Conservation (phyloP, 2,888 invertebrate species). For the Hanleya hanleyi region DNA sequence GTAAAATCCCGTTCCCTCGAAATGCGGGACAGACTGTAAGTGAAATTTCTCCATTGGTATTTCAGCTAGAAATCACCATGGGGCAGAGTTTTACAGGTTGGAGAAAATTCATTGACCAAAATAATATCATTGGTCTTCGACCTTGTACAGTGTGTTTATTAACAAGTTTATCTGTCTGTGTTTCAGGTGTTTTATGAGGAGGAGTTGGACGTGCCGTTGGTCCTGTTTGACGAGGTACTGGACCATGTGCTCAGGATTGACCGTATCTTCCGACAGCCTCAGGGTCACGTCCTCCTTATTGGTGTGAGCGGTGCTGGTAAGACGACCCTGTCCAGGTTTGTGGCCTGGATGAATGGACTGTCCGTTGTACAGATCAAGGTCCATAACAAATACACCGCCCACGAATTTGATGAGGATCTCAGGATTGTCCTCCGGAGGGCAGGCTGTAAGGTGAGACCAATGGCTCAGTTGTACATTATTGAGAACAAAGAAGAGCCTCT, state of each 20-base stretch:
- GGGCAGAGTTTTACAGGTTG: too few species aligned
- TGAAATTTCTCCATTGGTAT: too few species aligned
- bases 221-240: conserved; percentile 98
- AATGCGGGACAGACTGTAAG: too few species aligned
- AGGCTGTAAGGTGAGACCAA: conserved; percentile 74
- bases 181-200: conserved; percentile 98
- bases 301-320: conserved; percentile 99
- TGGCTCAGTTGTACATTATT: neutral
- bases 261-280: conserved; percentile 98
- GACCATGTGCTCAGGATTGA: conserved; percentile 99
- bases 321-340: conserved; percentile 98
- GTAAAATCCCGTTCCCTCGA: too few species aligned
- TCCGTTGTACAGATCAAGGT: conserved; percentile 99
- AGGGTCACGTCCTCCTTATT: conserved; percentile 97
- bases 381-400: conserved; percentile 99
- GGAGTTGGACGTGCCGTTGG: conserved; percentile 97
- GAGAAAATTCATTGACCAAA: too few species aligned
- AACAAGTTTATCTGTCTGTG: too few species aligned
- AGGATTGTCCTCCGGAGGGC: conserved; percentile 78
- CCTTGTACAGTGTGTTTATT: too few species aligned
- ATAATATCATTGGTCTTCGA: too few species aligned
- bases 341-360: conserved; percentile 99
- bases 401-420: conserved; percentile 99
- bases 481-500: too few species aligned
- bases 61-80: too few species aligned